A percentile compares a stretch with the other conserved stretches of the same genome.
phyloP scores from a whole-genome alignment of 2,797 vertebrate species.

The Malurus leucopterus region DNA sequence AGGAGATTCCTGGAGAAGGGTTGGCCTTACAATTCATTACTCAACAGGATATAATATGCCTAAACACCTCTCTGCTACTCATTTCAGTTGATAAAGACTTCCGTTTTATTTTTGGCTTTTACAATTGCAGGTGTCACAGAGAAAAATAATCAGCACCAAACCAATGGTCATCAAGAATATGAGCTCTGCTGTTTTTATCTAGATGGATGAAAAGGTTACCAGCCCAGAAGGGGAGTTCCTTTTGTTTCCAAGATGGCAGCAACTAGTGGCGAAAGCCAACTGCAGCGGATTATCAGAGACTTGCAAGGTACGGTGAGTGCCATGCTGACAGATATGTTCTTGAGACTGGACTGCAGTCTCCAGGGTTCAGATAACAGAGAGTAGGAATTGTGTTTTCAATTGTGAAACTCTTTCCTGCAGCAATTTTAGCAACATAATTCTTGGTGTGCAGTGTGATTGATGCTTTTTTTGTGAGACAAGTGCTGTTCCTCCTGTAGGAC shows the following conservation, averaged over 20 bases:
- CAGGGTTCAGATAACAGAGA: neutral
- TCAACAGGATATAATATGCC: neutral
- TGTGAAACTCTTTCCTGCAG: neutral
- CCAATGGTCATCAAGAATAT: neutral
- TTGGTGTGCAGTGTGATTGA: neutral
- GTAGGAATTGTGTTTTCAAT: neutral
- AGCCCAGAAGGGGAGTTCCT: neutral
- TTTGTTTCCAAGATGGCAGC: slow-evolving; percentile 76
- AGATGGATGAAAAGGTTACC: slow-evolving; percentile 5
- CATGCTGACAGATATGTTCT: neutral
- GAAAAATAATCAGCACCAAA: neutral
- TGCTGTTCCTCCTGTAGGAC: neutral
- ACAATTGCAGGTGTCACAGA: slow-evolving; percentile 21
- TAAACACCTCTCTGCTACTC: neutral
- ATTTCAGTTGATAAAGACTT: neutral
- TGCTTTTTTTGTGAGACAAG: neutral
- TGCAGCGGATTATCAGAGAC: slow-evolving; percentile 93
- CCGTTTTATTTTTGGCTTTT: neutral
- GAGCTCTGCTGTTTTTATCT: neutral
- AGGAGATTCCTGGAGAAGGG: neutral
- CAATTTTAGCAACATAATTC: neutral
- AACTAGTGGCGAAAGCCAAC: slow-evolving; percentile 81
- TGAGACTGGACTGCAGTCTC: neutral
- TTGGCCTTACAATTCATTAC: neutral
- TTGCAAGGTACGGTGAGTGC: slow-evolving; percentile 82